Percentiles rank a stretch among this genome's conserved stretches.
Conservation (phyloP, 2,888 invertebrate genomes). For the Microctonus brassicae region DNA sequence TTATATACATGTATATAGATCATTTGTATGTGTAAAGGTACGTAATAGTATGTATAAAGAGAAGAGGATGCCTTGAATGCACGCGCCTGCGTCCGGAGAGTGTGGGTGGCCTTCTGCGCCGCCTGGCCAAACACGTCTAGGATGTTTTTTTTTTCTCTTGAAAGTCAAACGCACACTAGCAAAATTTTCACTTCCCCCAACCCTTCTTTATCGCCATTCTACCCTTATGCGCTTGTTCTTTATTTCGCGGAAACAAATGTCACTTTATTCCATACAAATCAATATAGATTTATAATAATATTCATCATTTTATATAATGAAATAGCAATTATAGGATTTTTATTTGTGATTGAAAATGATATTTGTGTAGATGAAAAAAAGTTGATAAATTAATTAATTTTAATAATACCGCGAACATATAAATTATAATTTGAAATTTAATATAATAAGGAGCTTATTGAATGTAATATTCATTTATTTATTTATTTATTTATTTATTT, state of each 20-base stretch:
- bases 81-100: slow-evolving; percentile 38
- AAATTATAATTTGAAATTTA: not conserved
- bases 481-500: no score
- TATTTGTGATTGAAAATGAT: not conserved
- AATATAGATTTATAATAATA: not conserved
- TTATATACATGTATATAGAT: not conserved
- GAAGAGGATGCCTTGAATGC: slow-evolving; percentile 34
- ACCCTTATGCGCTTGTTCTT: not conserved
- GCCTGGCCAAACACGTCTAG: slow-evolving; percentile 56
- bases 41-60: not conserved
- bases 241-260: not conserved
- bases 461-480: not conserved
- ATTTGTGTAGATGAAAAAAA: not conserved
- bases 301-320: not conserved
- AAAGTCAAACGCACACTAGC: slow-evolving; percentile 39
- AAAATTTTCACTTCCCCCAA: not conserved
- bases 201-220: not conserved
- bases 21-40: not conserved
- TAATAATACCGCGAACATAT: not conserved
- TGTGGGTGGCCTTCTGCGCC: slow-evolving; percentile 52
- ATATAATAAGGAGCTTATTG: not conserved
- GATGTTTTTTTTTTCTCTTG: slow-evolving; percentile 30
- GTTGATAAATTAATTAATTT: not conserved
- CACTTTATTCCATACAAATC: not conserved
- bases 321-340: not conserved